These are phyloP conservation scores for Botia almorhae DNA, from an alignment of 2,797 vertebrate genomes.

Conservation along the genomic window DNA sequence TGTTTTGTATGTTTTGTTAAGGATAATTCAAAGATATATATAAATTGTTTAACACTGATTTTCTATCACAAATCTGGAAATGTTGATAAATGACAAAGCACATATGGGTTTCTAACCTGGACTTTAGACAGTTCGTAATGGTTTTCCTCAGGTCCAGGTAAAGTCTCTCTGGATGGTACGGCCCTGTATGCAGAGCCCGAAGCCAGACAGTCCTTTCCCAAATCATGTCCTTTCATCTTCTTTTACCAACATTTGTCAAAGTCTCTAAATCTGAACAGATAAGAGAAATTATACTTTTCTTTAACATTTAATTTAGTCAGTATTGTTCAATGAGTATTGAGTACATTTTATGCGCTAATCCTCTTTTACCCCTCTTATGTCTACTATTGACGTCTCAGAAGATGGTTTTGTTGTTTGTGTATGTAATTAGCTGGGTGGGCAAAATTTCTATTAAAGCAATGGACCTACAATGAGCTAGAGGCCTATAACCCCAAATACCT, in stretches of 20 bases:
- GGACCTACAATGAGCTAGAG: no score
- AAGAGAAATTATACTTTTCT: neutral
- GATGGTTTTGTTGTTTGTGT: neutral
- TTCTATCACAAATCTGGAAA: neutral
- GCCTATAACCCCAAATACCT: no score
- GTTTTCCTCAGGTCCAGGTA: constrained; percentile 72
- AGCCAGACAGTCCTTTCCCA: constrained; percentile 86
- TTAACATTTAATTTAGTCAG: no score
- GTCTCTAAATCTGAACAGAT: constrained; percentile 2
- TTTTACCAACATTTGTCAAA: constrained; percentile 66
- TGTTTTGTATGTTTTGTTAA: neutral
- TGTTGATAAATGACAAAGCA: neutral
- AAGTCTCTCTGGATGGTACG: constrained; percentile 74
- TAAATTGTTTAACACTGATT: neutral
- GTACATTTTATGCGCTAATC: neutral
- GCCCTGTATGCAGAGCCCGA: constrained; percentile 83
- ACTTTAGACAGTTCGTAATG: constrained; percentile 74
- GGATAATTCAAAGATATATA: neutral
- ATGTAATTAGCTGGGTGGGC: neutral
- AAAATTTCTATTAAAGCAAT: neutral
- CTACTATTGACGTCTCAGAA: neutral
- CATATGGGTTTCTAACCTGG: constrained; percentile 69
- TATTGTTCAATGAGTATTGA: neutral
- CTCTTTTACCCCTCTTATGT: neutral
- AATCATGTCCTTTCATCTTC: constrained; percentile 92